A percentile compares a stretch with the other conserved stretches of the same genome.
Conservation (phyloP, 2,797 vertebrate species). For the Mus spretus region DNA sequence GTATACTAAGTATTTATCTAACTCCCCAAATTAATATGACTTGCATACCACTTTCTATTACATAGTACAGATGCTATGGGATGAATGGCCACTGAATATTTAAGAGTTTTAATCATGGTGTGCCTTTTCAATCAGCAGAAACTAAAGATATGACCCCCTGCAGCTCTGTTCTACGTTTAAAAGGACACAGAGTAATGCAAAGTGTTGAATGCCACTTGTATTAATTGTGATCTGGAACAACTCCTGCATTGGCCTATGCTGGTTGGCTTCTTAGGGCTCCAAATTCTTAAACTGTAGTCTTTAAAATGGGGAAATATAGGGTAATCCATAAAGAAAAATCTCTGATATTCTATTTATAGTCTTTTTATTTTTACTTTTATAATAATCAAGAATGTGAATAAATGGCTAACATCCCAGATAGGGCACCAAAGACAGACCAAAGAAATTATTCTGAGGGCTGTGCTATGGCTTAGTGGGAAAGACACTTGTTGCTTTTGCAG, state of each 20-base stretch:
- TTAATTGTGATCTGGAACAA: not conserved
- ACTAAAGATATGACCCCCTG: not conserved
- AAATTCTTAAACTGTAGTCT: not conserved
- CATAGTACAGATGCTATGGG: not conserved
- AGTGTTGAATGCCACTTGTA: not conserved
- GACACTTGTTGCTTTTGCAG: not conserved
- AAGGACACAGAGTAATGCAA: not conserved
- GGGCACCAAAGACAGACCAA: not conserved
- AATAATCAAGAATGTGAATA: not conserved
- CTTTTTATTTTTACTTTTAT: constrained; percentile 44
- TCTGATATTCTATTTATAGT: constrained; percentile 25
- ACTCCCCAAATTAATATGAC: not conserved
- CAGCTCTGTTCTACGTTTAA: not conserved
- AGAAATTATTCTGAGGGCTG: not conserved
- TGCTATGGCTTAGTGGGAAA: not conserved
- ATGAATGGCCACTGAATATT: not conserved
- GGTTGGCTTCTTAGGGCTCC: not conserved
- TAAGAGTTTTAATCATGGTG: not conserved
- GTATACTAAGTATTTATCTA: not conserved
- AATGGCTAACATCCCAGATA: not conserved
- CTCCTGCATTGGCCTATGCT: not conserved
- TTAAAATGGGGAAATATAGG: not conserved
- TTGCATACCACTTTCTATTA: not conserved
- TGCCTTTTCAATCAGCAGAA: constrained; percentile 16
- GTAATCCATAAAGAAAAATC: not conserved